Evolutionary conservation across 2,797 vertebrate genomes (phyloP).

Genomic region (Vultur gryphus): DNA sequence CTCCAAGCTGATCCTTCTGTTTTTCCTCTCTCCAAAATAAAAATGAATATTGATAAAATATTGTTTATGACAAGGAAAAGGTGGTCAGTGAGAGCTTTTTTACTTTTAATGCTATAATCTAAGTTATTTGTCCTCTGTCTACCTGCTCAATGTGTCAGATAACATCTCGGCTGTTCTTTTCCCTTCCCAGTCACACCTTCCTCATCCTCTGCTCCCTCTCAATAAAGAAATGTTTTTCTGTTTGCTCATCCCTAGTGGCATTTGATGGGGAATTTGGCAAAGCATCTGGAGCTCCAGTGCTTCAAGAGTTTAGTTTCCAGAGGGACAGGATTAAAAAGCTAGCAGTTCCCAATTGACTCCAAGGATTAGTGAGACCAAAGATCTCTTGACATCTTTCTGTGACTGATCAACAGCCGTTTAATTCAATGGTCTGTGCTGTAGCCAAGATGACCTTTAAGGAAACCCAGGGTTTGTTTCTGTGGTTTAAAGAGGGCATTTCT

Average conservation of each 20-base stretch:
- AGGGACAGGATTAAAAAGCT: slow-evolving; percentile 78
- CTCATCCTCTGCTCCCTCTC: neutral
- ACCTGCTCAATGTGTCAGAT: neutral
- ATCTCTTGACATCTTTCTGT: slow-evolving; percentile 28
- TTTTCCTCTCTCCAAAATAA: neutral
- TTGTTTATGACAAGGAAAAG: neutral
- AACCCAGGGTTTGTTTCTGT: neutral
- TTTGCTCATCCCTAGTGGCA: neutral
- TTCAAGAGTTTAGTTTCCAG: slow-evolving; percentile 37
- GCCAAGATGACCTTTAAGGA: neutral
- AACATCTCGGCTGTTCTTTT: neutral
- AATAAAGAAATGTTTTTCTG: neutral
- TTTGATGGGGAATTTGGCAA: slow-evolving; percentile 54
- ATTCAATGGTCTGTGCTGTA: neutral
- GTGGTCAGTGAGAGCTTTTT: neutral
- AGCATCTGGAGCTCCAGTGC: slow-evolving; percentile 57
- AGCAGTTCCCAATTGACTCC: slow-evolving; percentile 69
- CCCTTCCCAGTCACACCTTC: neutral
- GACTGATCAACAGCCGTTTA: slow-evolving; percentile 52
- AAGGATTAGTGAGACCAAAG: slow-evolving; percentile 73
- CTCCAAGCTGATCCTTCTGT: neutral
- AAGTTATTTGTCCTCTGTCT: neutral
- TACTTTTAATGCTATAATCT: neutral
- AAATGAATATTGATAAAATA: neutral
- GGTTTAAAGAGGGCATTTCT: neutral